phyloP scores from a whole-genome alignment of 2,797 vertebrate genomes.

The Hydrolagus colliei region DNA sequence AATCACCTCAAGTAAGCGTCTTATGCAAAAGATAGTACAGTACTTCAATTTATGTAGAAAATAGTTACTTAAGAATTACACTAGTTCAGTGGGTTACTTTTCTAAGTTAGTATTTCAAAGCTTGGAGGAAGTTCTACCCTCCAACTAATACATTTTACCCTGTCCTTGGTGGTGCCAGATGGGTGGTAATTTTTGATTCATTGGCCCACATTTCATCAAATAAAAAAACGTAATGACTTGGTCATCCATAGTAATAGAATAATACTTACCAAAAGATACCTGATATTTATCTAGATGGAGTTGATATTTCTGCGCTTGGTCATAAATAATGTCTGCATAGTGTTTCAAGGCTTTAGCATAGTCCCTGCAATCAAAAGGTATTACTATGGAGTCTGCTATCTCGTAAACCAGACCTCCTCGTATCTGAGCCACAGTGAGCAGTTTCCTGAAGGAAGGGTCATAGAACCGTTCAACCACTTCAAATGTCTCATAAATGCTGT shows the following conservation, averaged over 20 bases:
- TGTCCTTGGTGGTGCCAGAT: too few relatives aligned
- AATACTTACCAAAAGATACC: constrained; percentile 73
- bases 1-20: too few relatives aligned
- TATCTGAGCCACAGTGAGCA: constrained; percentile 73
- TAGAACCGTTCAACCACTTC: constrained; percentile 85
- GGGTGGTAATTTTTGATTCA: not conserved
- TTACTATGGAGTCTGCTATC: constrained; percentile 66
- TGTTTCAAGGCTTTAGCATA: constrained; percentile 68
- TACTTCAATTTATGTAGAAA: too few relatives aligned
- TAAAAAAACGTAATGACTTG: not conserved
- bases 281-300: constrained; percentile 53
- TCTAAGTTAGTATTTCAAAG: too few relatives aligned
- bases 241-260: not conserved
- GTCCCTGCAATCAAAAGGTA: constrained; percentile 75
- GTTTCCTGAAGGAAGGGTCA: constrained; percentile 78
- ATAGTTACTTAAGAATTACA: too few relatives aligned
- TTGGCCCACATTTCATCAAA: not conserved
- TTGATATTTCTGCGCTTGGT: constrained; percentile 60
- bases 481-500: constrained; percentile 88
- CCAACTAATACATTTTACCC: too few relatives aligned
- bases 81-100: too few relatives aligned
- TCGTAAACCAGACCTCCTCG: constrained; percentile 75
- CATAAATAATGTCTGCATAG: constrained; percentile 63
- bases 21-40: too few relatives aligned
- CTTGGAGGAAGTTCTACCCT: too few relatives aligned